Percentiles rank a stretch among this genome's conserved stretches.
Evolutionary conservation across 2,113 vertebrate genomes (phyloP).

Genomic region (Willisornis vidua): DNA sequence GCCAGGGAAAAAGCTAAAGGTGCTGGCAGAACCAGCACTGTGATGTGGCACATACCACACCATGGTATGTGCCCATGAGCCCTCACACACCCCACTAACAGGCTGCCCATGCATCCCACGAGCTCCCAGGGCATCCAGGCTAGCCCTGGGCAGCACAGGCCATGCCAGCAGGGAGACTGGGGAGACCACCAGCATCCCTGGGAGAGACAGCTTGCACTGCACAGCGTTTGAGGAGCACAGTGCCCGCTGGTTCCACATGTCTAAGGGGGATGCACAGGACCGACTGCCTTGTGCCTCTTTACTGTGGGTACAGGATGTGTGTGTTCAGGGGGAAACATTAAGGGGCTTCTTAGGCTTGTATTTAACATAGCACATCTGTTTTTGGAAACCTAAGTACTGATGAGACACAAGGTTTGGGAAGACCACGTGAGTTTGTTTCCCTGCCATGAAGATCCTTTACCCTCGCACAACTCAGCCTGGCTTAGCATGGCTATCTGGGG

Average conservation of each 20-base stretch:
- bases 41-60: fast-evolving
- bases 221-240: fast-evolving
- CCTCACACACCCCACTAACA: fast-evolving
- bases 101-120: fast-evolving
- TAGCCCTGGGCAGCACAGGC: background rate
- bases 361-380: fast-evolving
- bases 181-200: fast-evolving
- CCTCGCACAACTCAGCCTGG: fast-evolving
- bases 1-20: background rate
- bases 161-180: background rate
- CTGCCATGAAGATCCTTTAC: fast-evolving
- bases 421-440: fast-evolving
- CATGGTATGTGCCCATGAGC: fast-evolving
- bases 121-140: background rate
- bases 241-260: fast-evolving
- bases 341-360: background rate
- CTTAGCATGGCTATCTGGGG: fast-evolving
- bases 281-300: no score
- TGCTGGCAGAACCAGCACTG: background rate
- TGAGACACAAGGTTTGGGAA: background rate
- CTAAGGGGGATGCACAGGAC: background rate
- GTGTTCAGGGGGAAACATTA: background rate
- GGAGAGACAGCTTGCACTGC: background rate
- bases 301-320: fast-evolving
- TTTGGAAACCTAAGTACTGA: background rate